Evolutionary conservation across 2,888 invertebrate species (phyloP), one percentile per base, ranked within the genome.

Genomic region (Leptinotarsa juncta): DNA sequence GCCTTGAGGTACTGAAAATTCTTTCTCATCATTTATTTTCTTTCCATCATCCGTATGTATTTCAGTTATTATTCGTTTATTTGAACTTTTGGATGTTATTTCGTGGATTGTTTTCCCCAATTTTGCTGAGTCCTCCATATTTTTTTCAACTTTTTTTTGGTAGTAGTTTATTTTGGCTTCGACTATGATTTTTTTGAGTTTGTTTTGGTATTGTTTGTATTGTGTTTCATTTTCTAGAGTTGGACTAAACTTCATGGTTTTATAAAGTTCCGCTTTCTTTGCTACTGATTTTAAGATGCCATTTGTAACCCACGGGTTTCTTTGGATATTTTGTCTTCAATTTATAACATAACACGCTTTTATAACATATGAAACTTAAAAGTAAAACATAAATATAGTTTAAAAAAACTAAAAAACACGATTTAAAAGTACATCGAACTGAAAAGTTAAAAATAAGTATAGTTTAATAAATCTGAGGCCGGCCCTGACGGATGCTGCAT

Each of bases 291-390:
- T 65, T 16, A 32, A 42, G 20, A 66, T 66, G n/a, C 18, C 66
- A 66, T 49, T 20, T 23, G 67, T 67, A 51, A 67, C 26, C 67
- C 67, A 67, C 10, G 67, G 67, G 51, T 67, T 67, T n/a, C 20
- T 67, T 53, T 67, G 7, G 2, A 26, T 51, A 51, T 67, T 51
- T 51, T 23, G 20, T 26, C 51, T n/a, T n/a, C n/a, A n/a, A n/a
- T n/a, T n/a, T n/a, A n/a, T n/a, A n/a, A n/a, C n/a, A n/a, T n/a
- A n/a, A n/a, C n/a, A n/a, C n/a, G n/a, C n/a, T n/a, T n/a, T n/a
- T n/a, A n/a, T n/a, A n/a, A n/a, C n/a, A n/a, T n/a, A n/a, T n/a
- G n/a, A n/a, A n/a, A n/a, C n/a, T n/a, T n/a, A n/a, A n/a, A n/a
- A n/a, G n/a, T n/a, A n/a, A n/a, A n/a, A n/a, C n/a, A n/a, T n/a